These are phyloP conservation scores for Calliphora vicina DNA, from an alignment of 1,140 invertebrate species.

Conservation along the genomic window DNA sequence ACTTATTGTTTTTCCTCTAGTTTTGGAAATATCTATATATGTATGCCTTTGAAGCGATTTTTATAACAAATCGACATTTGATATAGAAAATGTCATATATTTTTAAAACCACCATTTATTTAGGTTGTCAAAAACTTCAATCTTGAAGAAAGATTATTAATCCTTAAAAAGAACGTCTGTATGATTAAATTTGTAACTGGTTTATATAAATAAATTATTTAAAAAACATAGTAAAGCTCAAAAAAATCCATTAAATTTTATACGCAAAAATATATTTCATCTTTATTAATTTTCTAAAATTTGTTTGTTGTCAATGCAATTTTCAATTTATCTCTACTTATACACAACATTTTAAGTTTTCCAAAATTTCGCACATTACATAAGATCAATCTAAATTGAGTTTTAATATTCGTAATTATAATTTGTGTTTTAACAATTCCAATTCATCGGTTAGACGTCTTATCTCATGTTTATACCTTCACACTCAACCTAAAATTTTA, in stretches of 20 bases:
- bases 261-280: not conserved
- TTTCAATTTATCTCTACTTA: not conserved
- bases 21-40: no score
- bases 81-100: no score
- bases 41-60: no score
- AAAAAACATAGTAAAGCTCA: no score
- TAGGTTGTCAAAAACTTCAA: no score
- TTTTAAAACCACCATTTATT: no score
- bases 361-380: not conserved
- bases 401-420: not conserved
- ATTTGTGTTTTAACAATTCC: conserved; percentile 77
- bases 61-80: no score
- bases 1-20: no score
- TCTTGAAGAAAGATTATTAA: no score
- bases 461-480: conserved; percentile 98
- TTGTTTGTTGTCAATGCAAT: not conserved
- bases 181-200: no score
- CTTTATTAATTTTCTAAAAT: not conserved
- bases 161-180: no score
- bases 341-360: not conserved
- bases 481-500: conserved; percentile 85
- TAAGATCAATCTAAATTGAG: not conserved
- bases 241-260: not conserved
- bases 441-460: conserved; percentile 88
- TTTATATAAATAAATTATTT: no score